Conservation (phyloP, 2,888 invertebrate species). For the Emmelina monodactyla region DNA sequence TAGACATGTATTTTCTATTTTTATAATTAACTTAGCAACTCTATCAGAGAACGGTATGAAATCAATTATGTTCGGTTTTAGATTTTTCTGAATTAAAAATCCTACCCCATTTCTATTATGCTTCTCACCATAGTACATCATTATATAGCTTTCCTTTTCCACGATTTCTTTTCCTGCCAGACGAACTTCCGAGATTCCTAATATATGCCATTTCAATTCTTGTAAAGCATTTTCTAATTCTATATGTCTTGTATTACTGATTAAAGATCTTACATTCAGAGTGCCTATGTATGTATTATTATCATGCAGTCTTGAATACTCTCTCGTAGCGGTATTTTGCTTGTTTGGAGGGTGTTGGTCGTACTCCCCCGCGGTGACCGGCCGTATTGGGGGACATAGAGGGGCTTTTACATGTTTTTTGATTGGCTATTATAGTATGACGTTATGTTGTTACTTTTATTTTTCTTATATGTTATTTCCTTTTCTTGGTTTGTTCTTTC, state of each 20-base stretch:
- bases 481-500: neutral
- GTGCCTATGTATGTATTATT: neutral
- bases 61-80: conserved; percentile 9
- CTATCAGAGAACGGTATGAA: conserved; percentile 8
- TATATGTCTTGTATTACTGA: neutral
- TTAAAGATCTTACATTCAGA: neutral
- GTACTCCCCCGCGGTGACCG: conserved; percentile 1
- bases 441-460: neutral
- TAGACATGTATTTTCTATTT: conserved; percentile 2
- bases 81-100: conserved; percentile 9
- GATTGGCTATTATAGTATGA: neutral
- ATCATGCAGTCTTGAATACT: neutral
- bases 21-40: conserved; percentile 2
- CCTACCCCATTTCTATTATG: conserved; percentile 8
- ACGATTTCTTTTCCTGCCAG: conserved; percentile 2
- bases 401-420: too few relatives aligned
- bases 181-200: conserved; percentile 6
- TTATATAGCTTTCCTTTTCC: conserved; percentile 2
- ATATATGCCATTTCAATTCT: conserved; percentile 3
- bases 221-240: neutral
- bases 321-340: neutral
- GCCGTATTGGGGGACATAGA: neutral
- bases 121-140: conserved; percentile 6
- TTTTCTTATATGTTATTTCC: neutral
- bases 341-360: conserved; percentile 1